A percentile compares a stretch with the other conserved stretches of the same genome.
Conservation (phyloP, 2,797 vertebrate species). For the Chrysocyon brachyurus region DNA sequence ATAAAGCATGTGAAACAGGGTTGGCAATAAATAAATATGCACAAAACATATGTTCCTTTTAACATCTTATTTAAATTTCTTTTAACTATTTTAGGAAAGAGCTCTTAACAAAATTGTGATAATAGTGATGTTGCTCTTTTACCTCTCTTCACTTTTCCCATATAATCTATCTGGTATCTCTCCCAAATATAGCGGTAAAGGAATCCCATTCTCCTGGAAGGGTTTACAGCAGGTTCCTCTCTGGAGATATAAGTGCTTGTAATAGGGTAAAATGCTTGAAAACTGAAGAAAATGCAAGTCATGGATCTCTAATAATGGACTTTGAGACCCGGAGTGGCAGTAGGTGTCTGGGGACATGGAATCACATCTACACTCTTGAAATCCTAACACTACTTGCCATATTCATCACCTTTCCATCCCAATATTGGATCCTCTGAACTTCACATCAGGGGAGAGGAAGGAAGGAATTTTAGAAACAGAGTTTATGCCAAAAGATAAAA, state of each 20-base stretch:
- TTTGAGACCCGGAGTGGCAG: not conserved
- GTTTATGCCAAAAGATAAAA: not conserved
- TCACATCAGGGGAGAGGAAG: not conserved
- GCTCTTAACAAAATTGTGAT: not conserved
- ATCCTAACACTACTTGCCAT: not conserved
- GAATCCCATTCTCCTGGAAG: not conserved
- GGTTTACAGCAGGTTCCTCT: not conserved
- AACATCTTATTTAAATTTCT: not conserved
- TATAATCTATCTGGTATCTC: not conserved
- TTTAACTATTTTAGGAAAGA: not conserved
- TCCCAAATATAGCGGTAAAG: not conserved
- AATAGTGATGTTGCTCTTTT: not conserved
- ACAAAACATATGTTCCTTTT: not conserved
- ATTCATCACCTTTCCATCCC: not conserved
- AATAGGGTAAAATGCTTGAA: not conserved
- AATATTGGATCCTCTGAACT: not conserved
- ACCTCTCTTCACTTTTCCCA: not conserved
- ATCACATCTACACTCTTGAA: not conserved
- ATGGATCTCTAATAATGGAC: not conserved
- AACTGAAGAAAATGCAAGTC: not conserved
- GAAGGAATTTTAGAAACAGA: not conserved
- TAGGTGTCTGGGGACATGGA: not conserved
- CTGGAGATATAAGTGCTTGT: not conserved
- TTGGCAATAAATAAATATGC: not conserved
- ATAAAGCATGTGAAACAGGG: not conserved